These are phyloP conservation scores for Pandemis corylana DNA, from an alignment of 2,888 invertebrate genomes.

Conservation along the genomic window DNA sequence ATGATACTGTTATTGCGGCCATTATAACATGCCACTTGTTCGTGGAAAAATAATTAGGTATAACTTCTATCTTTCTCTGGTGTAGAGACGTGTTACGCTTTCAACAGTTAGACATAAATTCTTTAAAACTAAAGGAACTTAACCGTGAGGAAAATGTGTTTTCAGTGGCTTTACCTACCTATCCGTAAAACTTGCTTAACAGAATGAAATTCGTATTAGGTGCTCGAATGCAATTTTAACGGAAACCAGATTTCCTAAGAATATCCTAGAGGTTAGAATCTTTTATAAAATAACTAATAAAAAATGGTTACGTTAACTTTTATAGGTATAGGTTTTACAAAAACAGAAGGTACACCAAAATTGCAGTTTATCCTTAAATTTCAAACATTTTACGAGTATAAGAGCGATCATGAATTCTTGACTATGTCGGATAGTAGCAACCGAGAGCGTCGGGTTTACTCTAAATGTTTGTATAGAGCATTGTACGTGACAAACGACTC, in stretches of 20 bases:
- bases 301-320: too few species aligned
- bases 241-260: too few species aligned
- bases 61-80: not conserved
- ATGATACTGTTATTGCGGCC: constrained; percentile 50
- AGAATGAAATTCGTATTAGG: too few species aligned
- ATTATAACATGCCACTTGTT: constrained; percentile 35
- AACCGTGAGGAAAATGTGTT: not conserved
- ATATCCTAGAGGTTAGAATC: too few species aligned
- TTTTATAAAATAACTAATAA: too few species aligned
- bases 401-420: constrained; percentile 50
- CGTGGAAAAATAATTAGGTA: constrained; percentile 3
- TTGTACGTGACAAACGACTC: constrained; percentile 74
- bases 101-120: not conserved
- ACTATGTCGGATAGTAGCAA: constrained; percentile 63
- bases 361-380: too few species aligned
- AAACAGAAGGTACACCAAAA: too few species aligned
- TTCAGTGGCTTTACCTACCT: too few species aligned
- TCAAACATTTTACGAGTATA: too few species aligned
- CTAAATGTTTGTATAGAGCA: constrained; percentile 73
- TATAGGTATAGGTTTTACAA: too few species aligned
- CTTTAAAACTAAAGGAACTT: not conserved
- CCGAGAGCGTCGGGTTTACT: constrained; percentile 62
- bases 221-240: too few species aligned
- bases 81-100: not conserved
- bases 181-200: too few species aligned